phyloP scores from a whole-genome alignment of 1,140 invertebrate species.

The Bombus huntii region DNA sequence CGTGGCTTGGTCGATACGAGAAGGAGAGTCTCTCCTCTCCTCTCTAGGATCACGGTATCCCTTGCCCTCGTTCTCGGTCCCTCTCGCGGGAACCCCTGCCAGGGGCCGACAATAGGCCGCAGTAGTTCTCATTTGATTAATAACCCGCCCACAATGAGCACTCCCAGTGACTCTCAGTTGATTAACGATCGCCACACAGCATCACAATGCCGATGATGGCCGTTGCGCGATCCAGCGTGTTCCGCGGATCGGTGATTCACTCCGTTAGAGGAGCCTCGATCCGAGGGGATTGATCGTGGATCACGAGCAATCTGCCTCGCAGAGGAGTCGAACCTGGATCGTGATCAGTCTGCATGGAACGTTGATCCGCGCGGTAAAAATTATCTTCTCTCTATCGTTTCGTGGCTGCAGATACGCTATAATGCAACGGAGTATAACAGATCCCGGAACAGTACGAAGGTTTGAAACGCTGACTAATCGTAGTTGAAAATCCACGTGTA shows the following conservation, averaged over 20 bases:
- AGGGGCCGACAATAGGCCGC: conserved; percentile 76
- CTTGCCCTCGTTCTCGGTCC: conserved; percentile 40
- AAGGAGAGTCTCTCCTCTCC: conserved; percentile 65
- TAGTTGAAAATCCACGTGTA: neutral
- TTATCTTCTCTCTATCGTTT: neutral
- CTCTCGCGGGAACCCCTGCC: conserved; percentile 68
- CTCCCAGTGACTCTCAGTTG: conserved; percentile 80
- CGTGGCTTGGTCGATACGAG: conserved; percentile 66
- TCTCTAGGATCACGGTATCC: conserved; percentile 56
- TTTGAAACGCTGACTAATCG: neutral
- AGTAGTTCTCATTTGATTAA: conserved; percentile 83
- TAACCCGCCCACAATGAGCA: conserved; percentile 80
- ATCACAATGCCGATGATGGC: conserved; percentile 65
- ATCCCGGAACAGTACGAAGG: neutral
- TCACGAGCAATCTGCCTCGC: conserved; percentile 12
- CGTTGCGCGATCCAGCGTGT: conserved; percentile 60
- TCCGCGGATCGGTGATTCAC: conserved; percentile 53
- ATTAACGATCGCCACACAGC: conserved; percentile 76
- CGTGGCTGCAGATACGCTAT: neutral
- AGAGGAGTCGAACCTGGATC: conserved; percentile 3
- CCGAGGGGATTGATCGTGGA: conserved; percentile 45
- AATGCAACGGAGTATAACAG: too few relatives aligned
- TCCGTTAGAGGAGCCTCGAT: conserved; percentile 20
- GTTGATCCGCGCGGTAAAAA: neutral
- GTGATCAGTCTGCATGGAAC: neutral